Evolutionary conservation across 2,888 invertebrate species (phyloP), one percentile per base, ranked within the genome.

Genomic region (Anthrax anthrax): DNA sequence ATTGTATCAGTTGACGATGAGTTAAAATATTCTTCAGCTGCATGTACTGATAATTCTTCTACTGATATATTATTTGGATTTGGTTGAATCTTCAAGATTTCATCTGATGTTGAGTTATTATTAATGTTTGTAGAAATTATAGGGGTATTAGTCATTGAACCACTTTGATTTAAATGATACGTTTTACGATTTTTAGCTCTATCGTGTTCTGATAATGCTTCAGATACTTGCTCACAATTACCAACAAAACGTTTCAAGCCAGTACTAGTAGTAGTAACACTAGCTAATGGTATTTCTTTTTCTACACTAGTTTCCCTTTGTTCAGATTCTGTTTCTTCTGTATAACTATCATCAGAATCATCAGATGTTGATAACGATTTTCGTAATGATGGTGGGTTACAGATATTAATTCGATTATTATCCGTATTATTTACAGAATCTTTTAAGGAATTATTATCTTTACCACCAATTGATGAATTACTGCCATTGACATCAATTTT

Each of bases 21-120:
- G 53, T 71, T 73, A 53, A 81, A 81, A 55, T 78, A 81, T 49
- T 81, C 81, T 54, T 81, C 81, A 0, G 80, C 80, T 0, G 78
- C 55, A 45, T 63, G 70, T 1, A 76, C 76, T 45, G 78, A 74
- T n/a, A n/a, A n/a, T n/a, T n/a, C n/a, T 14, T 76, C 67, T 52
- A 78, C 78, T 10, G 56, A 58, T 4, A 18, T 37, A 8, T 50
- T 51, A n/a, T n/a, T n/a, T n/a, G n/a, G n/a, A n/a, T n/a, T n/a
- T n/a, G n/a, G n/a, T 17, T 52, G 51, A 2, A 52, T 50, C 4
- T 45, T 45, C 37, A 46, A 27, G 5, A 37, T 60, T 50, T 74
- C 73, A 8, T 59, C 58, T 9, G 50, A 44, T 13, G 42, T 37
- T 32, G 46, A 3, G 8, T 23, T 23, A 23, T 23, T 23, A 23